Conservation (phyloP, 2,888 invertebrate genomes). For the Oscheius sp. region DNA sequence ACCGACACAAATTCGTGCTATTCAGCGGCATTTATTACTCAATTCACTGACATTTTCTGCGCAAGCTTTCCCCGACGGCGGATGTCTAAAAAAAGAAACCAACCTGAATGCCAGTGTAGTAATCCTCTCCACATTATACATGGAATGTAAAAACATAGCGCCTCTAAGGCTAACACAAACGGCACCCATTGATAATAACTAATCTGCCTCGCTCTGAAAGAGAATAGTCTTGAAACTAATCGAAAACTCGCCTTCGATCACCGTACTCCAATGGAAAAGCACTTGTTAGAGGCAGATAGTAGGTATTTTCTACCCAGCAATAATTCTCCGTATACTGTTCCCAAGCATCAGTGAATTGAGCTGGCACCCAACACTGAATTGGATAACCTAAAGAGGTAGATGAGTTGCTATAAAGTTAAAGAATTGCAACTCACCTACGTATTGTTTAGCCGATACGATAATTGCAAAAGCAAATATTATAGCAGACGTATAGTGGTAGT, state of each 20-base stretch:
- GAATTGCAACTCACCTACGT: conserved; percentile 59
- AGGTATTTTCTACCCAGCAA: conserved; percentile 75
- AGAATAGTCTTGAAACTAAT: background rate
- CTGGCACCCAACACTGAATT: conserved; percentile 73
- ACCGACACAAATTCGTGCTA: conserved; percentile 27
- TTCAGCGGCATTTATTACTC: conserved; percentile 20
- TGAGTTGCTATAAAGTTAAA: background rate
- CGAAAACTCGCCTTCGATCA: conserved; percentile 66
- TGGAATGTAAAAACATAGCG: conserved; percentile 74
- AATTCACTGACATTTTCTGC: conserved; percentile 15
- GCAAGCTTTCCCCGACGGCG: background rate
- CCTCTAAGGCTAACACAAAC: conserved; percentile 73
- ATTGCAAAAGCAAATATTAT: conserved; percentile 71
- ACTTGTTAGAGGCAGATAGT: conserved; percentile 73
- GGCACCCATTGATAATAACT: conserved; percentile 72
- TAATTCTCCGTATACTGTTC: conserved; percentile 75
- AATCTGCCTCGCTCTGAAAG: conserved; percentile 67
- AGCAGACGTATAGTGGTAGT: conserved; percentile 71
- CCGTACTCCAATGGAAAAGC: conserved; percentile 70
- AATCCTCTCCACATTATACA: conserved; percentile 74
- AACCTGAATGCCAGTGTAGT: conserved; percentile 72
- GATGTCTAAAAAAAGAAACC: background rate
- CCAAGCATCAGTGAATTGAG: conserved; percentile 73
- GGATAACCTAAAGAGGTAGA: conserved; percentile 63
- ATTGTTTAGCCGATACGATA: conserved; percentile 72